Percentiles rank a stretch among this genome's conserved stretches.
Evolutionary conservation across 2,113 vertebrate genomes (phyloP).

Genomic region (Aleadryas rufinucha): DNA sequence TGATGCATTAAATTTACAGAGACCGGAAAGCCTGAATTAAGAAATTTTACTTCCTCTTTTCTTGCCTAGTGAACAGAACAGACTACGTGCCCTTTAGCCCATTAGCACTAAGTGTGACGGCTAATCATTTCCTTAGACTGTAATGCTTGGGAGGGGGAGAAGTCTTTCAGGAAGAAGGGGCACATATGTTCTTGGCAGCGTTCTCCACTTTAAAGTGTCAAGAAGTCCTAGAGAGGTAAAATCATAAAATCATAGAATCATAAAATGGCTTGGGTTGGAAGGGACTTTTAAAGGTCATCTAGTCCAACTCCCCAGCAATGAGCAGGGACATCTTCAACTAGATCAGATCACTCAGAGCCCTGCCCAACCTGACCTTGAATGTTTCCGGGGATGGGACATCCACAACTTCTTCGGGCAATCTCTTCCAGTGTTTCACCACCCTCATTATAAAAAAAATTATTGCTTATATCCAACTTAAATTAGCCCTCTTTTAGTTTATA

Average conservation of each 20-base stretch:
- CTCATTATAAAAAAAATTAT: neutral
- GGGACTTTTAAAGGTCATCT: neutral
- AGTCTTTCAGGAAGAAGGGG: neutral
- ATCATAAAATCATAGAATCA: neutral
- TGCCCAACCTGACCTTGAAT: neutral
- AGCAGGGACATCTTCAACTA: neutral
- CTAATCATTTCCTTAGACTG: neutral
- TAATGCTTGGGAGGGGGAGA: neutral
- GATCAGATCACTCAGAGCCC: neutral
- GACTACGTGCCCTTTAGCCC: neutral
- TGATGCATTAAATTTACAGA: neutral
- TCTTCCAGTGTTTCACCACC: neutral
- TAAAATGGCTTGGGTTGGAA: neutral
- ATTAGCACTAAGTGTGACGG: neutral
- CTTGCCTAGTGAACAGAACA: neutral
- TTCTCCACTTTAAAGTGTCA: neutral
- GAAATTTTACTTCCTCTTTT: constrained; percentile 51
- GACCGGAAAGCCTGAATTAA: neutral
- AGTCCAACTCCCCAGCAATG: neutral
- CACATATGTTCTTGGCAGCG: neutral
- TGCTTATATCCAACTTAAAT: neutral
- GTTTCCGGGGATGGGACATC: neutral
- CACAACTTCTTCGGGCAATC: neutral
- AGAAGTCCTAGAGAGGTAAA: neutral
- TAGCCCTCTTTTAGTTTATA: neutral